These are phyloP conservation scores for Todiramphus chloris DNA, from an alignment of 2,113 vertebrate species.

Conservation along the genomic window DNA sequence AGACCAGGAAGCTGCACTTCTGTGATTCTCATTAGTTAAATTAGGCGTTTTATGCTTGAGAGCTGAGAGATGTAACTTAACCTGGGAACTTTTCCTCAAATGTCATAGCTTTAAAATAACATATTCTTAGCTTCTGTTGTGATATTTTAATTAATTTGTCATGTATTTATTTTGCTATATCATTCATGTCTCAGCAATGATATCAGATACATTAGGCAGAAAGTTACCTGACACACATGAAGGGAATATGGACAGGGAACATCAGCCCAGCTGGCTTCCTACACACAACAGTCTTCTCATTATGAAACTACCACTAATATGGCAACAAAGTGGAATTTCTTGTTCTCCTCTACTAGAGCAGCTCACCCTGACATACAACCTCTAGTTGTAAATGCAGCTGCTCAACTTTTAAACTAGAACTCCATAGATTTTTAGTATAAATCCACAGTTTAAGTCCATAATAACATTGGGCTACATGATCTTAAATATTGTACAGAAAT, in stretches of 20 bases:
- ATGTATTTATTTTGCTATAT: not conserved
- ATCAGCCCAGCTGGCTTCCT: not conserved
- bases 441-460: not conserved
- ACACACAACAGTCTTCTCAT: not conserved
- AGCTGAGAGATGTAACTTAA: not conserved
- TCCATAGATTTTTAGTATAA: no score
- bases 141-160: not conserved
- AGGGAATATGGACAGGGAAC: not conserved
- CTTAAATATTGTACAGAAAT: not conserved
- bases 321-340: not conserved
- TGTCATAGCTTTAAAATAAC: not conserved
- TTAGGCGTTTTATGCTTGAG: not conserved
- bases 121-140: not conserved
- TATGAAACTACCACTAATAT: fast-evolving
- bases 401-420: not conserved
- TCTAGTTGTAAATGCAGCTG: not conserved
- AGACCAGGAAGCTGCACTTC: not conserved
- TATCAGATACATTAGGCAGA: not conserved
- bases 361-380: not conserved
- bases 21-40: not conserved
- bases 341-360: not conserved
- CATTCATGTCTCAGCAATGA: not conserved
- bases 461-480: not conserved
- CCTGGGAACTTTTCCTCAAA: not conserved
- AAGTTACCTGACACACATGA: not conserved